These are phyloP conservation scores for Pantelozetes paolii DNA, from an alignment of 2,888 invertebrate species.

Conservation along the genomic window DNA sequence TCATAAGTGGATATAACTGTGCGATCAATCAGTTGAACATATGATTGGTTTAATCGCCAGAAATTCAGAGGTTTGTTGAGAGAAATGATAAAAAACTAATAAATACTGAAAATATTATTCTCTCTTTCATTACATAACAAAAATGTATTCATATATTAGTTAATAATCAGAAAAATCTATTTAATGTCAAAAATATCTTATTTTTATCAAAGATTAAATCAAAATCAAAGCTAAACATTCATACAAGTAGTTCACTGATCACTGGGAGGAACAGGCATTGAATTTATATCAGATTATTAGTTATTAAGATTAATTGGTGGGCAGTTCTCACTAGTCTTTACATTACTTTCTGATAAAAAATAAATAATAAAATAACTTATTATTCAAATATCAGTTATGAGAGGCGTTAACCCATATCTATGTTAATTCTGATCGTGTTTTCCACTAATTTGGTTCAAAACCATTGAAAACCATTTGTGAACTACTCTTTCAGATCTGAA, in stretches of 20 bases:
- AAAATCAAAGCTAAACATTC: background rate
- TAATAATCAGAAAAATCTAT: no score
- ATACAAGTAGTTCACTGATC: constrained; percentile 6
- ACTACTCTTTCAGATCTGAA: background rate
- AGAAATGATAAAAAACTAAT: no score
- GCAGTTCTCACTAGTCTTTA: background rate
- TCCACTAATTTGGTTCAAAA: constrained; percentile 19
- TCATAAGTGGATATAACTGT: background rate
- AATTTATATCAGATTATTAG: constrained; percentile 17
- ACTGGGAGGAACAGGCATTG: background rate
- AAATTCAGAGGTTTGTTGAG: no score
- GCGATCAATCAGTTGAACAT: constrained; percentile 12
- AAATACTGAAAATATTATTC: background rate
- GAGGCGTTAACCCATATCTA: constrained; percentile 18
- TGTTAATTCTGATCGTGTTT: constrained; percentile 20
- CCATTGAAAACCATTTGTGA: background rate
- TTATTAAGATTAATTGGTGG: constrained; percentile 34
- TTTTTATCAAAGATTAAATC: background rate
- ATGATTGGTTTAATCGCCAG: background rate
- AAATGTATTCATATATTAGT: no score
- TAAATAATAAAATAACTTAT: background rate
- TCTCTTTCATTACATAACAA: background rate
- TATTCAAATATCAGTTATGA: background rate
- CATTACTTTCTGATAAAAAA: background rate
- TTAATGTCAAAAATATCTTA: no score